phyloP scores from a whole-genome alignment of 64 coral and sea anemone genomes.

The Dendronephthya gigantea region DNA sequence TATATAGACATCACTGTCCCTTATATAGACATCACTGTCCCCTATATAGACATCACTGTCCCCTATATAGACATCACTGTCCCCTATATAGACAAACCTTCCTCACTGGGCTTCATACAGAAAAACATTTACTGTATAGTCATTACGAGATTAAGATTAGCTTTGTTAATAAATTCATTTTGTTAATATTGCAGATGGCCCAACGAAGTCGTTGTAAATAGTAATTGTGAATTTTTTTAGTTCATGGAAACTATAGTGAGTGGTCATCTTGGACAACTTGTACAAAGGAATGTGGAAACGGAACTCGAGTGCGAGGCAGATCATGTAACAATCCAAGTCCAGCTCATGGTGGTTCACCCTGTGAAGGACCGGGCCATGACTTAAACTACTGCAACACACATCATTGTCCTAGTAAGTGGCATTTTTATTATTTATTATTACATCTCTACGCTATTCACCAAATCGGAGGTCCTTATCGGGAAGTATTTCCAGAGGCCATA shows the following conservation, averaged over 20 bases:
- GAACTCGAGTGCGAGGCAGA: slow-evolving; percentile 25
- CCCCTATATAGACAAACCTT: no score
- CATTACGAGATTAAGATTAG: no score
- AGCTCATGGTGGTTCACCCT: slow-evolving; percentile 27
- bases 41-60: no score
- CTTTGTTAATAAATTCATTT: no score
- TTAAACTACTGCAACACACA: not conserved
- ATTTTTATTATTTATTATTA: no score
- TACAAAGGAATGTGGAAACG: slow-evolving; percentile 28
- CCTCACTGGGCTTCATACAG: no score
- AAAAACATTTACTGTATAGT: no score
- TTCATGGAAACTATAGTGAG: slow-evolving; percentile 29
- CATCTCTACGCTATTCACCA: no score
- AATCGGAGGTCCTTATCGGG: no score
- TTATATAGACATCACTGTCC: not conserved
- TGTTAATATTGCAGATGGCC: no score
- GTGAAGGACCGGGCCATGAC: slow-evolving; percentile 9
- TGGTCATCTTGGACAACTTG: slow-evolving; percentile 31
- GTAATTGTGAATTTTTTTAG: not conserved
- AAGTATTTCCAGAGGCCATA: no score
- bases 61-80: no score
- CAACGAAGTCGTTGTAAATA: not conserved
- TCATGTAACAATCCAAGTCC: slow-evolving; percentile 26
- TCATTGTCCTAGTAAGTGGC: not conserved
- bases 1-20: not conserved